Evolutionary conservation across 1,140 invertebrate genomes (phyloP), one percentile per base, ranked within the genome.

Genomic region (Heliconius hermathena): DNA sequence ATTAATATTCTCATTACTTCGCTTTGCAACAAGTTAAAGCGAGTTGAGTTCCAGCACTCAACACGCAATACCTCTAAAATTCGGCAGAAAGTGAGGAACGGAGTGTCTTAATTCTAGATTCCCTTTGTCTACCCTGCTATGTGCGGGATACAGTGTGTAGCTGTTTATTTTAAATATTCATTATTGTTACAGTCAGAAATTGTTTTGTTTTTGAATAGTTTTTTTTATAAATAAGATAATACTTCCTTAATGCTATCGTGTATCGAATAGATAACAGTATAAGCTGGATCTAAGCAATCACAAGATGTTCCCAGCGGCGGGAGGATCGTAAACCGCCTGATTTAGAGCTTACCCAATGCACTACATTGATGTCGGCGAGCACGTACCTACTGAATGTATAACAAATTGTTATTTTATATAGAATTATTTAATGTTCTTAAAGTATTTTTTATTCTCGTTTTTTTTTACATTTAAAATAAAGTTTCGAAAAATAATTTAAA

Each of bases 271-370:
- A 66, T 66, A 66, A 46, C 41, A 16, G 41, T 16, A 46, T 60
- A 60, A 60, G 9, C 9, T n/a, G 8, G 36, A 26, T 20, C 38
- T 38, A n/a, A n/a, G 11, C 38, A 70, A 76, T 76, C 60, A 20
- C 71, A 57, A 78, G 52, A 73, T 78, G 71, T 73, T 46, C 81
- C 71, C 60, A 79, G 41, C n/a, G 41, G 26, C 26, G 54, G 71
- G 46, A 60, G 71, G 33, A 41, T 79, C 77, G 78, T 82, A 82
- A 82, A 82, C 71, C 46, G 29, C 57, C 77, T 79, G 77, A 82
- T 82, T 77, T 82, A 79, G 57, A 52, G 52, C 41, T 54, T 70
- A 13, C 60, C 60, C 22, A 13, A 29, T 66, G 26, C 26, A 66
- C 60, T 66, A 29, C 60, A 66, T 29, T 29, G 26, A 66, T 66